These are phyloP conservation scores for Tylochromis polylepis DNA, from an alignment of 2,113 vertebrate genomes.

Conservation along the genomic window DNA sequence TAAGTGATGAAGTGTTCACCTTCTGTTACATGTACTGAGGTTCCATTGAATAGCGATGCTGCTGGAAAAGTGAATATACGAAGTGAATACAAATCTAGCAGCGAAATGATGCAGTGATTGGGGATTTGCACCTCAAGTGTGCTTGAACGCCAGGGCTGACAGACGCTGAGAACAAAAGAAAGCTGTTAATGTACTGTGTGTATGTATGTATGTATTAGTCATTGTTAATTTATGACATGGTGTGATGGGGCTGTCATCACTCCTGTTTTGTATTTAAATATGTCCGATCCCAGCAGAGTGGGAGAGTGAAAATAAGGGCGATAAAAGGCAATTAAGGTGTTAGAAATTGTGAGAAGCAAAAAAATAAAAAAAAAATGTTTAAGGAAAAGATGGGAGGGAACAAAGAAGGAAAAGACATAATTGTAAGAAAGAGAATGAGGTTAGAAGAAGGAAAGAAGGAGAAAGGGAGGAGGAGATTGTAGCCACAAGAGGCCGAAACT, in stretches of 20 bases:
- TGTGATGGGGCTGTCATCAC: not conserved
- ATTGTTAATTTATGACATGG: not conserved
- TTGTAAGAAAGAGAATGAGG: not conserved
- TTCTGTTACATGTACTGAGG: not conserved
- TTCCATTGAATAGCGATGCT: not conserved
- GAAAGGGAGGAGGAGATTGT: not conserved
- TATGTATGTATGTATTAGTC: not conserved
- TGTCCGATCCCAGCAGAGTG: not conserved
- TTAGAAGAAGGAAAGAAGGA: not conserved
- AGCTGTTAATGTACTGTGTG: not conserved
- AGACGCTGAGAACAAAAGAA: not conserved
- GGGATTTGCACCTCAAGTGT: not conserved
- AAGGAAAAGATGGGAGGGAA: not conserved
- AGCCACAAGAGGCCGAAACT: constrained; percentile 7
- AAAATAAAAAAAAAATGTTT: not conserved
- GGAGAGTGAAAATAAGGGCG: not conserved
- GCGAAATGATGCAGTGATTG: not conserved
- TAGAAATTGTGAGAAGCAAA: not conserved
- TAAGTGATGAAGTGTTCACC: not conserved
- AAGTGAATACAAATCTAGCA: not conserved
- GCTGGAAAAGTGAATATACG: not conserved
- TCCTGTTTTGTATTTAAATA: not conserved
- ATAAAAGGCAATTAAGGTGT: not conserved
- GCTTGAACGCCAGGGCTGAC: not conserved
- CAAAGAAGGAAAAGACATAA: not conserved